These are phyloP conservation scores for Phataginus tricuspis DNA, from an alignment of 2,797 vertebrate species.

Conservation along the genomic window DNA sequence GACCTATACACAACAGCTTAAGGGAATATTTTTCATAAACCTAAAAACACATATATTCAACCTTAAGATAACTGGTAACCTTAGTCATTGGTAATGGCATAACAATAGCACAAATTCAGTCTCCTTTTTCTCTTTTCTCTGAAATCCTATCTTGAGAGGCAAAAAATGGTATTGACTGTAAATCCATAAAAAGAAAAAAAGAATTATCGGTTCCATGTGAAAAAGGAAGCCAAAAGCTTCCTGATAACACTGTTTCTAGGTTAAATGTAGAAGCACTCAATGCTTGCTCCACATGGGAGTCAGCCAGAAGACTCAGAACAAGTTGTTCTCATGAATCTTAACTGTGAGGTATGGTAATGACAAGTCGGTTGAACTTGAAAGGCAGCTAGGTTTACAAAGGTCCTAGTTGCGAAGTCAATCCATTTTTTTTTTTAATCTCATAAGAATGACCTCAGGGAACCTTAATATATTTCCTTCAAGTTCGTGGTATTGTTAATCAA, in stretches of 20 bases:
- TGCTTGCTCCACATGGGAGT: not conserved
- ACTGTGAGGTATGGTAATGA: not conserved
- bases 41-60: not conserved
- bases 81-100: not conserved
- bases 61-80: not conserved
- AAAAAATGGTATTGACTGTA: not conserved
- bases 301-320: conserved; percentile 54
- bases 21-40: conserved; percentile 21
- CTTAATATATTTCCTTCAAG: conserved; percentile 40
- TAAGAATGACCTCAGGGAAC: conserved; percentile 48
- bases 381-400: conserved; percentile 47
- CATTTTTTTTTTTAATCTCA: not conserved
- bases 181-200: not conserved
- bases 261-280: not conserved
- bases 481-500: conserved; percentile 34
- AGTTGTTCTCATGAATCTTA: conserved; percentile 54
- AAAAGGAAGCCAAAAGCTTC: not conserved
- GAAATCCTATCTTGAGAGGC: not conserved
- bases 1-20: not conserved
- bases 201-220: not conserved
- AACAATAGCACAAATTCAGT: not conserved
- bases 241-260: not conserved
- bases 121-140: conserved; percentile 1
- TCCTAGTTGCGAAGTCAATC: conserved; percentile 1
- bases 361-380: conserved; percentile 31